Evolutionary conservation across 2,113 vertebrate genomes (phyloP).

Genomic region (Aix galericulata): DNA sequence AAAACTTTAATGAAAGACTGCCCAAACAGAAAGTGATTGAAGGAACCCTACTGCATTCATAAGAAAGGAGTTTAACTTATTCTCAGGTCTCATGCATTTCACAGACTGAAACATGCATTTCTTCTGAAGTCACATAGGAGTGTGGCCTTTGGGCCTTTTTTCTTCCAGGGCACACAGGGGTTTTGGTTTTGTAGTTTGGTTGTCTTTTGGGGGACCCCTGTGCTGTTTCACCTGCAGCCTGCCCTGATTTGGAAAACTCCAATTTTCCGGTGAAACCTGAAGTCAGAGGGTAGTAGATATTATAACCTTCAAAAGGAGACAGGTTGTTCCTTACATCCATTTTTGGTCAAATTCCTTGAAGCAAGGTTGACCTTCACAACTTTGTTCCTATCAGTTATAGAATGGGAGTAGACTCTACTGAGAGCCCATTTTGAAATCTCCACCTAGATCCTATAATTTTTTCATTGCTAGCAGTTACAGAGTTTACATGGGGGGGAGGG

Average conservation of each 20-base stretch:
- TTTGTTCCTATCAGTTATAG: background rate
- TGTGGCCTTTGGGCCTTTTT: background rate
- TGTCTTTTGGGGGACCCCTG: background rate
- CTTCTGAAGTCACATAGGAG: background rate
- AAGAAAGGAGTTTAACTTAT: background rate
- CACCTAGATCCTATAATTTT: background rate
- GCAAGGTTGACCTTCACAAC: background rate
- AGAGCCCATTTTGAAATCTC: background rate
- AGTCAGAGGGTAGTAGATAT: background rate
- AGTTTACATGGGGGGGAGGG: background rate
- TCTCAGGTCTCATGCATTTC: background rate
- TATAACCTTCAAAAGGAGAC: background rate
- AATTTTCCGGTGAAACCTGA: background rate
- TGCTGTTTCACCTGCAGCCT: background rate
- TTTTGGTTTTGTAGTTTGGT: background rate
- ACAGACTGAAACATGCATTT: background rate
- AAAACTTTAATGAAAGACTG: background rate
- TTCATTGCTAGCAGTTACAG: background rate
- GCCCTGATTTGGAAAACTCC: background rate
- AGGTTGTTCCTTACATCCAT: background rate
- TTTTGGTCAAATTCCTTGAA: background rate
- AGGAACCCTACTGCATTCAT: background rate
- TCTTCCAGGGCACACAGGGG: background rate
- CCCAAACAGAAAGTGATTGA: background rate
- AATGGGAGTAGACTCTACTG: background rate